Base-by-base conservation (phyloP, 2,888 invertebrate species). In the Watsonalla binaria region DNA sequence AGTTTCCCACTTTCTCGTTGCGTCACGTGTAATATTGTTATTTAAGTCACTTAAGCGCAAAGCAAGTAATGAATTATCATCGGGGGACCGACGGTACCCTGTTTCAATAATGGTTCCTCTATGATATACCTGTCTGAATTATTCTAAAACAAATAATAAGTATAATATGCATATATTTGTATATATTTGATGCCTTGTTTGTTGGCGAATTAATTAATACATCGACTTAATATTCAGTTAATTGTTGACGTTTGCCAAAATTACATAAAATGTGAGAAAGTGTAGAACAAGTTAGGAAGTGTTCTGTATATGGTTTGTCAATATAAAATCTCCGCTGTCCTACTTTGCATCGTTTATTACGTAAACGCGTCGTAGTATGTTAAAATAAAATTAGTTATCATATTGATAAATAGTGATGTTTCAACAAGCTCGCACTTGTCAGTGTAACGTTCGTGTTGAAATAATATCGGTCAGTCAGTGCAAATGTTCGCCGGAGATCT, bases 1-100 rank as follows among this genome's bases (percentile, higher is more conserved):
- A 66, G 71, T 75, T 82, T 80, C 72, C 79, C 78, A 73, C 84
- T 90, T 88, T 89, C 87, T 76, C 75, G 68, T 85, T 84, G 76
- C 78, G 71, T 76, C 76, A 80, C 60, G 54, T 52, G 75, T 71
- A 76, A 77, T 72, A 65, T 70, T 75, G 77, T 79, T 82, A 85
- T 81, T 68, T 71, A 74, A 73, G 79, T 80, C 80, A 80, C 80
- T 79, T 65, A 67, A 68, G 63, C 67, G 61, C 62, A 62, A 76
- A 14, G 37, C 37, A 49, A 49, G 55, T 63, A 24, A 24, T 24
- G 24, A 24, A 24, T 24, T 4, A 24, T 24, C 24, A 24, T 4
- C 24, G 24, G 24, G 4, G 24, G 24, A 24, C 24, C 24, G 24
- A 24, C 24, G 4, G 24, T 24, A 24, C 24, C 24, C 24, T 24